Percentiles rank a stretch among this genome's conserved stretches.
Evolutionary conservation across 2,888 invertebrate species (phyloP).

Genomic region (Ceratothoa steindachneri): DNA sequence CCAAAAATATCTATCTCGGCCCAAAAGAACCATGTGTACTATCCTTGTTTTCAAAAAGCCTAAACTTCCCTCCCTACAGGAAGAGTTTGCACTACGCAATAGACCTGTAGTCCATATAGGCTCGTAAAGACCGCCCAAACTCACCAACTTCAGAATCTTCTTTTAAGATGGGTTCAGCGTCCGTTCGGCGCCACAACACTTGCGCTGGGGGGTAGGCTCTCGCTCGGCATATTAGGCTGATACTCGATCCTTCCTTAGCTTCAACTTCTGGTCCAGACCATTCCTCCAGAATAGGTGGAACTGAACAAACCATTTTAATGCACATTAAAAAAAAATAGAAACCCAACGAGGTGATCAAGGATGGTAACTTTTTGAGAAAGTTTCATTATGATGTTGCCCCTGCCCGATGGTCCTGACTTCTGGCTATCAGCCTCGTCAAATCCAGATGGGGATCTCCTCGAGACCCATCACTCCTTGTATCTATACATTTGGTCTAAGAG

Average conservation of each 20-base stretch:
- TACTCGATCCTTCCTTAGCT: slow-evolving; percentile 27
- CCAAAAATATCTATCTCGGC: too few species aligned
- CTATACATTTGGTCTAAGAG: too few species aligned
- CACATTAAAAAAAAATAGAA: not conserved
- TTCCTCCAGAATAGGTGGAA: slow-evolving; percentile 31
- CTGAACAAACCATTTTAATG: slow-evolving; percentile 20
- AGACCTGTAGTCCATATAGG: too few species aligned
- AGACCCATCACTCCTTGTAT: too few species aligned
- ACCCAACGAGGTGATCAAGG: not conserved
- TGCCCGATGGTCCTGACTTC: not conserved
- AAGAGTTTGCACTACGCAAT: too few species aligned
- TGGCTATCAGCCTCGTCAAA: too few species aligned
- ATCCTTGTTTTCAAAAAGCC: too few species aligned
- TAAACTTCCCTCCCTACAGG: too few species aligned
- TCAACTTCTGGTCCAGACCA: slow-evolving; percentile 43
- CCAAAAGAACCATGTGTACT: too few species aligned
- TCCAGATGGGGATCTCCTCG: too few species aligned
- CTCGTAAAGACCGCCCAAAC: too few species aligned
- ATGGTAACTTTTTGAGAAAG: not conserved
- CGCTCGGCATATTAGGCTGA: slow-evolving; percentile 29
- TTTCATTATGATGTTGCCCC: not conserved
- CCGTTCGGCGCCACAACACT: slow-evolving; percentile 35
- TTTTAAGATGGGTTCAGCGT: slow-evolving; percentile 34
- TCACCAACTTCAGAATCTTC: not conserved
- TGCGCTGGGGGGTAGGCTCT: slow-evolving; percentile 38